Evolutionary conservation across 2,888 invertebrate species (phyloP).

Genomic region (Hecatera dysodea): DNA sequence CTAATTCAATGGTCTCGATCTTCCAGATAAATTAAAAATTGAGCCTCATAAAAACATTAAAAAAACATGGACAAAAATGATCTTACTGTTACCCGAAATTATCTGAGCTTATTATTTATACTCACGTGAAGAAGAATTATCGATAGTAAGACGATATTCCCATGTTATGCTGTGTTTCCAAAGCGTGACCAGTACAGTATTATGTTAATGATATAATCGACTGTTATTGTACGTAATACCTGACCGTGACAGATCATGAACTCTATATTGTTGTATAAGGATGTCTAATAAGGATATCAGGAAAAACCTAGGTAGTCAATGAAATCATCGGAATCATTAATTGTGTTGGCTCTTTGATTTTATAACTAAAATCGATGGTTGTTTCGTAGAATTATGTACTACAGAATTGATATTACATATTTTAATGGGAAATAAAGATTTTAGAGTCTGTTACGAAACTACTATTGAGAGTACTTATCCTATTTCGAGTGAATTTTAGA

Average conservation of each 20-base stretch:
- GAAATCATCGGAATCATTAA: conserved; percentile 22
- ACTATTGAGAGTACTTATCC: too few species aligned
- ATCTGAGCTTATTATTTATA: too few species aligned
- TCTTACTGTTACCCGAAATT: too few species aligned
- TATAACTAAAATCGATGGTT: not conserved
- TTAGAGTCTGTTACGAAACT: not conserved
- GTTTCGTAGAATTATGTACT: not conserved
- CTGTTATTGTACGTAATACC: conserved; percentile 31
- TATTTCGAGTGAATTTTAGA: not conserved
- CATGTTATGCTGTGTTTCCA: not conserved
- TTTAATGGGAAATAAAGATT: not conserved
- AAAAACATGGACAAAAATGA: too few species aligned
- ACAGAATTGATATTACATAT: not conserved
- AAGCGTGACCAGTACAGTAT: conserved; percentile 27
- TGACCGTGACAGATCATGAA: conserved; percentile 59
- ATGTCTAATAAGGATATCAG: conserved; percentile 26
- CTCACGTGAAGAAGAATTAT: too few species aligned
- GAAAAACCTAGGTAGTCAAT: conserved; percentile 41
- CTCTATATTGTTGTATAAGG: conserved; percentile 12
- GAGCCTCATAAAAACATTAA: too few species aligned
- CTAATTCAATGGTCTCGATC: not conserved
- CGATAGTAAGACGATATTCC: not conserved
- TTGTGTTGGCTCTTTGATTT: not conserved
- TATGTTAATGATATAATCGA: conserved; percentile 43
- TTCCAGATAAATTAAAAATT: too few species aligned